Base-by-base conservation (phyloP, 2,797 vertebrate genomes). In the Myotis myotis region DNA sequence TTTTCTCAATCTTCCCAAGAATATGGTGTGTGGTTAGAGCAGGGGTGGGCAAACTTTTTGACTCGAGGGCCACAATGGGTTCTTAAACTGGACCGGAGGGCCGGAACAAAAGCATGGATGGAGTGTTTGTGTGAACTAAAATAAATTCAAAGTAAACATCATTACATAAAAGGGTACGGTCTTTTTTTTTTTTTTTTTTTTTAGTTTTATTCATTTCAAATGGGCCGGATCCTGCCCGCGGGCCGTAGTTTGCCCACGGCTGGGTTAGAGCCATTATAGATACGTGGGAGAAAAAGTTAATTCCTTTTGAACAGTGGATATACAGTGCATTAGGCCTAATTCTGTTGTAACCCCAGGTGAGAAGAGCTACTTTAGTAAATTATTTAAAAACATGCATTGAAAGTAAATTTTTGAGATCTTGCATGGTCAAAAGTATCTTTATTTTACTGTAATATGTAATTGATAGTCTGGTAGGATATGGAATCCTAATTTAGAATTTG, bases 321-420 rank as follows among this genome's bases (percentile, higher is more conserved):
- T 84, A 44, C 81, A 66, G 22, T 72, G 15, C 28, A 78, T 57
- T 91, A 28, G 20, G n/a, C 16, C 22, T 89, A 89, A 57, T 92
- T 89, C 47, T 70, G 2, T 19, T 76, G 41, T 93, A 72, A 64
- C 51, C 47, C 25, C 16, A 93, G 30, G 3, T 88, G 28, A 89
- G 55, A 93, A 89, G 72, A 30, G 15, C 12, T 83, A 2, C 28
- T 75, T 15, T 91, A 86, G 36, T 44, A 81, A 76, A 70, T 47
- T 87, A 38, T 91, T 94, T 79, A 66, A 81, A 95, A 89, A 83
- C 6, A 72, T 68, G 1, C 4, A 11, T 60, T 23, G 20, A 84
- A 92, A 81, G 28, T 91, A 85, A 60, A 16, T 6, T 60, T 94
- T 93, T 84, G 47, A 91, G n/a, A n/a, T 53, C 33, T 36, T 89